These are phyloP conservation scores for Gobiocypris rarus DNA, from an alignment of 2,113 vertebrate genomes.

Conservation along the genomic window DNA sequence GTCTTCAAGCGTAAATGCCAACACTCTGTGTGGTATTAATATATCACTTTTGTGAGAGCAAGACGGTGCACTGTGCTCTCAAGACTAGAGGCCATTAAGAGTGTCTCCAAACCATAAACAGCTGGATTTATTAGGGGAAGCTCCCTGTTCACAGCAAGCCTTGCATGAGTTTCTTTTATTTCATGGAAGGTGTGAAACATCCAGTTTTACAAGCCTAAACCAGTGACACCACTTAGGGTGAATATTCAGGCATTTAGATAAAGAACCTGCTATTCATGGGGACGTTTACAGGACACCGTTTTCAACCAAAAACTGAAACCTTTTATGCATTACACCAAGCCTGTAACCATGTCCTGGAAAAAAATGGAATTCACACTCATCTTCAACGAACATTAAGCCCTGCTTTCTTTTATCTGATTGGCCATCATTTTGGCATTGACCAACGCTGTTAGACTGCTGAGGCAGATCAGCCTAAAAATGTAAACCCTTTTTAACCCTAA, in stretches of 20 bases:
- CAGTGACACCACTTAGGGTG: constrained; percentile 22
- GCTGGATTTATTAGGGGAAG: constrained; percentile 64
- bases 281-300: too few relatives aligned
- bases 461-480: too few relatives aligned
- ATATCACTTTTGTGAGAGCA: constrained; percentile 42
- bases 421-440: too few relatives aligned
- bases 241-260: not conserved
- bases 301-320: too few relatives aligned
- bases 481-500: too few relatives aligned
- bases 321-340: too few relatives aligned
- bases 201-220: constrained; percentile 57
- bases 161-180: constrained; percentile 70
- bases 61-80: constrained; percentile 51
- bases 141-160: constrained; percentile 67
- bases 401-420: too few relatives aligned
- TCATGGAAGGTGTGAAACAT: constrained; percentile 64
- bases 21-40: constrained; percentile 52
- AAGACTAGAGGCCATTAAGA: constrained; percentile 62
- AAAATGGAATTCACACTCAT: too few relatives aligned
- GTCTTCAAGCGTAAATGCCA: constrained; percentile 50
- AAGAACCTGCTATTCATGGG: not conserved
- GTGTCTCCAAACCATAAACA: constrained; percentile 67
- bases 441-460: too few relatives aligned
- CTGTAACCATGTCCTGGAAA: too few relatives aligned
- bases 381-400: too few relatives aligned